phyloP scores from a whole-genome alignment of 2,797 vertebrate genomes.

The Crocodylus rhombifer region DNA sequence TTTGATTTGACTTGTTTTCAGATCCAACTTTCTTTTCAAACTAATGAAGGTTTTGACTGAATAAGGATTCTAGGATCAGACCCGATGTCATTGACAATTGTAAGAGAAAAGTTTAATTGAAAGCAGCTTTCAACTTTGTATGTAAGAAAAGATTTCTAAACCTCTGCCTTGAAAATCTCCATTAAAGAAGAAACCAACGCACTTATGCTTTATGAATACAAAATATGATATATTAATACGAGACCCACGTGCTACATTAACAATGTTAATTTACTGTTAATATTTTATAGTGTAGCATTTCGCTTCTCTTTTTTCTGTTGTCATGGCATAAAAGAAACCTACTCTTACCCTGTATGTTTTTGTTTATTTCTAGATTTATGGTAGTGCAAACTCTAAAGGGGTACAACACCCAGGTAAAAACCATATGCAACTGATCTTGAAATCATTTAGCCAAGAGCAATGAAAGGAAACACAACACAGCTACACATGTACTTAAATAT shows the following conservation, averaged over 20 bases:
- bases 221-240: background rate
- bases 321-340: background rate
- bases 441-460: background rate
- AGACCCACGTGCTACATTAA: background rate
- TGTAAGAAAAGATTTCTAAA: background rate
- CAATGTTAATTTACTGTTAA: background rate
- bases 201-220: background rate
- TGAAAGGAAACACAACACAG: background rate
- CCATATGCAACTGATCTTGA: background rate
- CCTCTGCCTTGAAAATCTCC: background rate
- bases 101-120: background rate
- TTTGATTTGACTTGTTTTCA: background rate
- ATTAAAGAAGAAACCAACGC: background rate
- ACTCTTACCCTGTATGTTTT: background rate
- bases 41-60: background rate
- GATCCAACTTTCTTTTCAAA: background rate
- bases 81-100: background rate
- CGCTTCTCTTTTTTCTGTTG: background rate
- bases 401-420: background rate
- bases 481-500: background rate
- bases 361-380: background rate
- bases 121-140: background rate
- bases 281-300: background rate
- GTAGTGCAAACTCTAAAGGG: background rate
- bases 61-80: background rate